Conservation (phyloP, 2,797 vertebrate species). For the Acipenser ruthenus region DNA sequence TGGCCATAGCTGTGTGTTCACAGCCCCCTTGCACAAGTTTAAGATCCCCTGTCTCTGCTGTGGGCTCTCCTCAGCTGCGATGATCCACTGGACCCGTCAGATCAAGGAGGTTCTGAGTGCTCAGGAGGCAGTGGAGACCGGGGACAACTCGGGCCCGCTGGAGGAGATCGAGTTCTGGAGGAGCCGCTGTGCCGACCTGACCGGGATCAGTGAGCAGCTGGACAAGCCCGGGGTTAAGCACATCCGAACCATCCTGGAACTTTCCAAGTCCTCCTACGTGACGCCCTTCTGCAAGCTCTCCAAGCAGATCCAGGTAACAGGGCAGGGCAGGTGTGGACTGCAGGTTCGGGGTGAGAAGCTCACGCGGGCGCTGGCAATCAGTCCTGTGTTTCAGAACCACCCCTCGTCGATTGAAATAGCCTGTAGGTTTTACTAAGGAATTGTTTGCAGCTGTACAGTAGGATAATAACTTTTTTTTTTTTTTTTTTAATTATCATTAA, state of each 20-base stretch:
- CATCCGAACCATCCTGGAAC: slow-evolving; percentile 53
- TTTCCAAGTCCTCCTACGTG: slow-evolving; percentile 64
- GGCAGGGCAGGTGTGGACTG: slow-evolving; percentile 9
- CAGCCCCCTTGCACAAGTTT: not conserved
- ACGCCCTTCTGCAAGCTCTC: slow-evolving; percentile 54
- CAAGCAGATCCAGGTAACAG: slow-evolving; percentile 67
- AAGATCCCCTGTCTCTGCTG: not conserved
- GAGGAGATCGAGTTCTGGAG: slow-evolving; percentile 78
- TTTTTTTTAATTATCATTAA: no score
- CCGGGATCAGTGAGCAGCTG: slow-evolving; percentile 70
- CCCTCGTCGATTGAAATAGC: slow-evolving; percentile 26
- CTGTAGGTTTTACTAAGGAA: slow-evolving; percentile 15
- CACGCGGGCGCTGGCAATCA: slow-evolving; percentile 14
- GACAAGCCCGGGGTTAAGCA: slow-evolving; percentile 62
- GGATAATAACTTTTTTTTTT: no score
- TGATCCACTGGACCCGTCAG: slow-evolving; percentile 75
- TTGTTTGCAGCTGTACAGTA: no score
- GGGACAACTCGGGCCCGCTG: slow-evolving; percentile 61
- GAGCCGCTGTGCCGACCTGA: slow-evolving; percentile 63
- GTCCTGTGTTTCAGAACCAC: slow-evolving; percentile 25
- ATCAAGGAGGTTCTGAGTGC: slow-evolving; percentile 71
- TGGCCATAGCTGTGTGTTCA: no score
- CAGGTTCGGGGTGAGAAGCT: slow-evolving; percentile 19
- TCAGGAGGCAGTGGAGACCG: slow-evolving; percentile 53
- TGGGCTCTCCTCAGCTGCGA: slow-evolving; percentile 41